Percentiles rank a stretch among this genome's conserved stretches.
These are phyloP conservation scores for Drosophila crucigera DNA, from an alignment of 2,888 invertebrate genomes.

Conservation along the genomic window DNA sequence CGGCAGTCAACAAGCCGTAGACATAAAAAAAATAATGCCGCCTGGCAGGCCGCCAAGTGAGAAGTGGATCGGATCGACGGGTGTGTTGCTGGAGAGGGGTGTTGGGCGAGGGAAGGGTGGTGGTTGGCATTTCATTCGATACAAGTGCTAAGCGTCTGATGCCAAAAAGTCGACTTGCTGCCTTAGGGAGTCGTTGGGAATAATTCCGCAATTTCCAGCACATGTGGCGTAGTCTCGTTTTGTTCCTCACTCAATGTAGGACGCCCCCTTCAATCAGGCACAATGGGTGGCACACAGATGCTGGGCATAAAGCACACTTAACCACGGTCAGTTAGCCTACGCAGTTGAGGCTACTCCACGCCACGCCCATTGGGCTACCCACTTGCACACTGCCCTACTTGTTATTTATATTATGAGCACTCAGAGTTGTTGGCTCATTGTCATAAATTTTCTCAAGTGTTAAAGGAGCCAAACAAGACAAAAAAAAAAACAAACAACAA, in stretches of 20 bases:
- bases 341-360: conserved; percentile 22
- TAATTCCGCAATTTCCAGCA: conserved; percentile 82
- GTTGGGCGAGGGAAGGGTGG: too few species aligned
- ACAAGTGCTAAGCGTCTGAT: conserved; percentile 44
- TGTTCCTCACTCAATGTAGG: conserved; percentile 7
- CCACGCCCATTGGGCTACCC: conserved; percentile 58
- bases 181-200: conserved; percentile 74
- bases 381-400: conserved; percentile 65
- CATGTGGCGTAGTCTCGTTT: conserved; percentile 58
- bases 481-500: conserved; percentile 9
- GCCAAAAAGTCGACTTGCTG: conserved; percentile 61
- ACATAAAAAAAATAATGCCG: conserved; percentile 64
- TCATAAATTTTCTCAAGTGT: conserved; percentile 79
- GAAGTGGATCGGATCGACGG: neutral
- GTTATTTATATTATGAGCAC: conserved; percentile 80
- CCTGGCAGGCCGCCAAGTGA: conserved; percentile 9
- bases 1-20: conserved; percentile 35
- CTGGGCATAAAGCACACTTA: conserved; percentile 69
- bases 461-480: conserved; percentile 37
- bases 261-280: conserved; percentile 64
- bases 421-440: conserved; percentile 78
- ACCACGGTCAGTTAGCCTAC: conserved; percentile 69
- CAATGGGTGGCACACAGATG: conserved; percentile 52
- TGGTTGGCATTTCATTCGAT: conserved; percentile 15
- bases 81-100: neutral